Evolutionary conservation across 2,113 vertebrate species (phyloP).

Genomic region (Labeo catla): DNA sequence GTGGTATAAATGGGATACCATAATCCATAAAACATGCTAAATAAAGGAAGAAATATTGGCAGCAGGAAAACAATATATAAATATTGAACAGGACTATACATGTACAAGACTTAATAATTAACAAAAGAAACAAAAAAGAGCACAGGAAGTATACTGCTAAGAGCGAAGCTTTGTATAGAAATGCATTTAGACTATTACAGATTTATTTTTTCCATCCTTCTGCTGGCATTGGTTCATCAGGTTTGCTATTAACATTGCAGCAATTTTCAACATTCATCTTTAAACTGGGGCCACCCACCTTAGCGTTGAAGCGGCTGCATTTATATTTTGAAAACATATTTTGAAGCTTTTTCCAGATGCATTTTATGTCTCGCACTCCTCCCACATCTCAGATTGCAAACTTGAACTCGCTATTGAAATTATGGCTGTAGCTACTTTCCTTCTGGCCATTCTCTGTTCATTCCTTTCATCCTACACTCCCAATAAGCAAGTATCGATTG

Average conservation of each 20-base stretch:
- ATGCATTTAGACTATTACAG: neutral
- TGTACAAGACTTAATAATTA: neutral
- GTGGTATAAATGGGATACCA: neutral
- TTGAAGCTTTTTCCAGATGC: constrained; percentile 22
- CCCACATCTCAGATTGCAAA: constrained; percentile 26
- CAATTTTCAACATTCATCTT: neutral
- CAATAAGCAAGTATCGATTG: constrained; percentile 37
- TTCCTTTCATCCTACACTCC: constrained; percentile 24
- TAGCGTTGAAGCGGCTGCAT: neutral
- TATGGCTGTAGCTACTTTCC: constrained; percentile 22
- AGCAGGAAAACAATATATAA: neutral
- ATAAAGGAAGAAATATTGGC: neutral
- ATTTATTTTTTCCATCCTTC: neutral
- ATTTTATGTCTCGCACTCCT: constrained; percentile 2
- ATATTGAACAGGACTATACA: neutral
- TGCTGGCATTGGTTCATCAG: neutral
- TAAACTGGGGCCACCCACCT: constrained; percentile 5
- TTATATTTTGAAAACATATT: neutral
- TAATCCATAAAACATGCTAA: neutral
- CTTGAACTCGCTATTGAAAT: constrained; percentile 29
- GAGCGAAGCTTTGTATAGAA: neutral
- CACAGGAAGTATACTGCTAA: neutral
- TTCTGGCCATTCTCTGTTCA: constrained; percentile 9
- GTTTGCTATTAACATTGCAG: neutral
- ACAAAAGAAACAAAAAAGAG: neutral